A percentile compares a stretch with the other conserved stretches of the same genome.
Evolutionary conservation across 2,113 vertebrate species (phyloP).

Genomic region (Ranitomeya imitator): DNA sequence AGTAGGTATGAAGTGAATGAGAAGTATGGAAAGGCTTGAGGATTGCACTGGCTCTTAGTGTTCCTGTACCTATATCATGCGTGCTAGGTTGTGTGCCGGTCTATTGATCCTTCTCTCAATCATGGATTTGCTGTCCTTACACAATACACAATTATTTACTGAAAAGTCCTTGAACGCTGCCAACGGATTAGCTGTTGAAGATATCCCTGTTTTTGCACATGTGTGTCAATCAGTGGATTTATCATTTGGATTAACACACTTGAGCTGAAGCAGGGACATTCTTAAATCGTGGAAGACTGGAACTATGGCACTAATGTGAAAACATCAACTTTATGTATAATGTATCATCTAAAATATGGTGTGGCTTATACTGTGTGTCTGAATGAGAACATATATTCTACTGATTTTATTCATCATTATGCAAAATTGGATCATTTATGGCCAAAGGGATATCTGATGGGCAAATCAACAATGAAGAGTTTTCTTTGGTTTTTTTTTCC

Average conservation of each 20-base stretch:
- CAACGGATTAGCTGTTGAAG: conserved; percentile 38
- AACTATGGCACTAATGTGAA: conserved; percentile 18
- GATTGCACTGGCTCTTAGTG: background rate
- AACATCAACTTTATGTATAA: background rate
- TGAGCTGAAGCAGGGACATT: conserved; percentile 48
- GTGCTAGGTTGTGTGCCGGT: background rate
- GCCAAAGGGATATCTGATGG: background rate
- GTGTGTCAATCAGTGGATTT: conserved; percentile 50
- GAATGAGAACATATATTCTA: background rate
- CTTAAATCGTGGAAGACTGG: conserved; percentile 45
- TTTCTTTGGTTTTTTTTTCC: background rate
- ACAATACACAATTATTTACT: conserved; percentile 3
- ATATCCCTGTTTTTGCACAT: conserved; percentile 49
- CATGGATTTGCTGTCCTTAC: background rate
- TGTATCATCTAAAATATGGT: background rate
- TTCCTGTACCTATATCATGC: background rate
- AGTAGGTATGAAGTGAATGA: background rate
- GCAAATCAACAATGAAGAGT: background rate
- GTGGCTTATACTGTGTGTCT: background rate
- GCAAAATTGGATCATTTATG: background rate
- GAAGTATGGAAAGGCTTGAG: background rate
- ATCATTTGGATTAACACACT: conserved; percentile 51
- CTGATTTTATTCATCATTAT: background rate
- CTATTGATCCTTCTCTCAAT: background rate
- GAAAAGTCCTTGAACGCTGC: conserved; percentile 25